A percentile compares a stretch with the other conserved stretches of the same genome.
These are phyloP conservation scores for Battus philenor DNA, from an alignment of 1,140 invertebrate species.

Conservation along the genomic window DNA sequence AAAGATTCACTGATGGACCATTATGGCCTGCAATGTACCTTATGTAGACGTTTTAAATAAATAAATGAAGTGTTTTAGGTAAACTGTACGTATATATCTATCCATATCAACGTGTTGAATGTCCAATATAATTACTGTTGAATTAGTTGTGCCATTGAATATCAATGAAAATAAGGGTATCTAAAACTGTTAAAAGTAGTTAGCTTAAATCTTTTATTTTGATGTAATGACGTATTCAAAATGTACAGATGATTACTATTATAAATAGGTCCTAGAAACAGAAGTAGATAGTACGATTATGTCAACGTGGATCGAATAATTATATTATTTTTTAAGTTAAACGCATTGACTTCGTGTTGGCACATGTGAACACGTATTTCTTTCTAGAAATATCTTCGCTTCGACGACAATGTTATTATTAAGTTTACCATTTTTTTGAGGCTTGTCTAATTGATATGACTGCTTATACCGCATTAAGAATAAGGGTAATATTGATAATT, in stretches of 20 bases:
- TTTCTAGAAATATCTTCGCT: constrained; percentile 3
- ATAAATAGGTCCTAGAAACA: constrained; percentile 12
- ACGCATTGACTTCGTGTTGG: too few relatives aligned
- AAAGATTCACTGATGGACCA: constrained; percentile 35
- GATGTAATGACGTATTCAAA: constrained; percentile 23
- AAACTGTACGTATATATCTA: constrained; percentile 52
- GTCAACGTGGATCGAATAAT: constrained; percentile 12
- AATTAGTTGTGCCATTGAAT: constrained; percentile 33
- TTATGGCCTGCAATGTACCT: constrained; percentile 41
- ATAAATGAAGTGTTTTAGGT: constrained; percentile 48
- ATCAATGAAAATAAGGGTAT: constrained; percentile 27
- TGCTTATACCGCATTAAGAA: constrained; percentile 9
- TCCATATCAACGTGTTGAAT: constrained; percentile 51
- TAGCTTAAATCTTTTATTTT: constrained; percentile 27
- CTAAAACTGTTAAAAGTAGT: constrained; percentile 24
- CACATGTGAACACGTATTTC: too few relatives aligned
- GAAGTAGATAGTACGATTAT: constrained; percentile 5
- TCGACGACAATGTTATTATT: constrained; percentile 7
- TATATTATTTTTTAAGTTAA: background rate
- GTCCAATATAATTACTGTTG: constrained; percentile 40
- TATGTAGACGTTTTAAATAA: constrained; percentile 44
- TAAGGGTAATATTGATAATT: background rate
- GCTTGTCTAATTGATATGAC: constrained; percentile 7
- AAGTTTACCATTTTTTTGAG: constrained; percentile 16
- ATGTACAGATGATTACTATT: constrained; percentile 15